Conservation (phyloP, 1,140 invertebrate species). For the Coenobita brevimanus region DNA sequence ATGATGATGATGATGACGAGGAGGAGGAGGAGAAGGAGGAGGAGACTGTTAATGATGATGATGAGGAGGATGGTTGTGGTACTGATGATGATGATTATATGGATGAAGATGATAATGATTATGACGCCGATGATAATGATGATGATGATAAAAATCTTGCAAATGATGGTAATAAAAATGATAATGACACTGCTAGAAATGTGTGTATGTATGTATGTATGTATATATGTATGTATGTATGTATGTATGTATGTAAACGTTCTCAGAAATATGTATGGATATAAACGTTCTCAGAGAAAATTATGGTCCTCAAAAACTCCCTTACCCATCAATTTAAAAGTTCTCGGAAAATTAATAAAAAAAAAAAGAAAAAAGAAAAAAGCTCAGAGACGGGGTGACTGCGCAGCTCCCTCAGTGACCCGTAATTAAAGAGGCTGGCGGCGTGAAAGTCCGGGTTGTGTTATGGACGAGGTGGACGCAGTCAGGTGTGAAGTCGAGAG, state of each 20-base stretch:
- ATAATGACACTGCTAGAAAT: background rate
- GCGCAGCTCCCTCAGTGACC: no score
- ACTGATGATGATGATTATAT: background rate
- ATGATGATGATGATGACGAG: background rate
- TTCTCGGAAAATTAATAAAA: background rate
- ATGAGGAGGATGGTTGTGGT: background rate
- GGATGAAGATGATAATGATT: background rate
- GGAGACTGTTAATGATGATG: background rate
- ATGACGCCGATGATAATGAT: background rate
- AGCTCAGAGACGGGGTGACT: background rate
- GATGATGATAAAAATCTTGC: background rate
- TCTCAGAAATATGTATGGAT: background rate
- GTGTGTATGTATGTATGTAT: constrained; percentile 2
- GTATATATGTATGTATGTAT: constrained; percentile 2
- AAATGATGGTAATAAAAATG: no score
- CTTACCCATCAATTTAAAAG: no score
- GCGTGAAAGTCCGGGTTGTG: no score
- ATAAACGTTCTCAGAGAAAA: no score
- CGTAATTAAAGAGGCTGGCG: no score
- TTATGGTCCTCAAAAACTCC: background rate
- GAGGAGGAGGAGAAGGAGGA: background rate
- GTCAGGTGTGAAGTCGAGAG: no score
- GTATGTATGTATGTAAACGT: background rate
- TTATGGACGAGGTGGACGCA: no score
- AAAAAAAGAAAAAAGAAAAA: background rate